Evolutionary conservation across 1,140 invertebrate species (phyloP).

Genomic region (Yoshiicerus persimilis): DNA sequence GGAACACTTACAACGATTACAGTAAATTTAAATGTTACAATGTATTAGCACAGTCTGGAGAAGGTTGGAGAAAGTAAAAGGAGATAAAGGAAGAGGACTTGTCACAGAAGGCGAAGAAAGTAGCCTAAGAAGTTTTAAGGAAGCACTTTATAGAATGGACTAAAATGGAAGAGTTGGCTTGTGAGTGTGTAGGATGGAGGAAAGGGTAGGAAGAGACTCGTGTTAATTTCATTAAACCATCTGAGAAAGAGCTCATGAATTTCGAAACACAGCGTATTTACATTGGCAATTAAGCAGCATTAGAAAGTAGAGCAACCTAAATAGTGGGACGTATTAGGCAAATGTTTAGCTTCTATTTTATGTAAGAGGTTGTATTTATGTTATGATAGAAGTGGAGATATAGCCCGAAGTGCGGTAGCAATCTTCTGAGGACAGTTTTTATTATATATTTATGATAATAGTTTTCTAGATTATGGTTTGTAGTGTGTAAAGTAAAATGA

Average conservation of each 20-base stretch:
- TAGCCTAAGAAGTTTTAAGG: no score
- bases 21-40: no score
- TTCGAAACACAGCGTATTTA: neutral
- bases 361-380: neutral
- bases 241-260: neutral
- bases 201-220: neutral
- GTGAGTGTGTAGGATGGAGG: neutral
- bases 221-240: neutral
- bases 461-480: neutral
- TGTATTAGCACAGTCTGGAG: no score
- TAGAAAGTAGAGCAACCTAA: neutral
- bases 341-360: neutral
- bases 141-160: neutral
- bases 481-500: neutral
- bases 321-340: neutral
- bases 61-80: neutral
- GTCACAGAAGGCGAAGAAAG: no score
- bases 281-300: neutral
- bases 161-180: neutral
- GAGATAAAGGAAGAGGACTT: neutral
- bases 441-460: neutral
- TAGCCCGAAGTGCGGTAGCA: neutral
- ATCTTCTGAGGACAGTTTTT: neutral
- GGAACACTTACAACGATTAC: no score
- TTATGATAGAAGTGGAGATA: neutral